Conservation (phyloP, 2,113 vertebrate genomes). For the Sinocyclocheilus anophthalmus region DNA sequence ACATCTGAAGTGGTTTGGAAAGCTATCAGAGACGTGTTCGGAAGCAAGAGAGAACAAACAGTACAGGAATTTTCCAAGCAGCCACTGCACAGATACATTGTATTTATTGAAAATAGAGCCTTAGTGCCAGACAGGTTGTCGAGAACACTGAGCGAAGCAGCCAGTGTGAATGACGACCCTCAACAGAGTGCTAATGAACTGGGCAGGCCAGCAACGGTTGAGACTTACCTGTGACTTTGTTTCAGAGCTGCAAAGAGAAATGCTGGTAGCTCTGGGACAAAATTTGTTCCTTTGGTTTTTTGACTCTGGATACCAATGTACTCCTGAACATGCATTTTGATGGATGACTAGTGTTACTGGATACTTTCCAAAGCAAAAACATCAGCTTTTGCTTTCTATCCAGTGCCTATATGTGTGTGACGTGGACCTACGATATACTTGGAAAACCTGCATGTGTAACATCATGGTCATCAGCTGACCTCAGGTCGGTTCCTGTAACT, state of each 20-base stretch:
- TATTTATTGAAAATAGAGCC: constrained; percentile 50
- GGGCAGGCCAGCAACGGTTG: neutral
- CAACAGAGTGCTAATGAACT: constrained; percentile 18
- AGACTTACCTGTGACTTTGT: constrained; percentile 28
- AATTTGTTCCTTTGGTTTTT: neutral
- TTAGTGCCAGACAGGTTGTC: constrained; percentile 36
- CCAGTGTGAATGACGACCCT: constrained; percentile 56
- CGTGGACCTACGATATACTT: neutral
- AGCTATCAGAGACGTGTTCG: constrained; percentile 36
- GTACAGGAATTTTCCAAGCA: constrained; percentile 58
- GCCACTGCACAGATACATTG: neutral
- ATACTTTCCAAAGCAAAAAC: neutral
- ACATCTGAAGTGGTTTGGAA: constrained; percentile 49
- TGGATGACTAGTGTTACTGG: neutral
- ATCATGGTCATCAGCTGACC: neutral
- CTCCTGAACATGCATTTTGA: too few relatives aligned
- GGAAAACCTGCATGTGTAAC: neutral
- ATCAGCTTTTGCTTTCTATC: neutral
- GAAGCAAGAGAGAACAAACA: constrained; percentile 54
- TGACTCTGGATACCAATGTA: neutral
- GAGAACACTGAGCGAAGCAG: constrained; percentile 57
- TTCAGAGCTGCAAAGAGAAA: neutral
- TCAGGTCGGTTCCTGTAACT: too few relatives aligned
- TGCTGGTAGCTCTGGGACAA: neutral
- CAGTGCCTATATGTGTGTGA: neutral